Base-by-base conservation (phyloP, 2,888 invertebrate genomes). In the Parthenolecanium corni region DNA sequence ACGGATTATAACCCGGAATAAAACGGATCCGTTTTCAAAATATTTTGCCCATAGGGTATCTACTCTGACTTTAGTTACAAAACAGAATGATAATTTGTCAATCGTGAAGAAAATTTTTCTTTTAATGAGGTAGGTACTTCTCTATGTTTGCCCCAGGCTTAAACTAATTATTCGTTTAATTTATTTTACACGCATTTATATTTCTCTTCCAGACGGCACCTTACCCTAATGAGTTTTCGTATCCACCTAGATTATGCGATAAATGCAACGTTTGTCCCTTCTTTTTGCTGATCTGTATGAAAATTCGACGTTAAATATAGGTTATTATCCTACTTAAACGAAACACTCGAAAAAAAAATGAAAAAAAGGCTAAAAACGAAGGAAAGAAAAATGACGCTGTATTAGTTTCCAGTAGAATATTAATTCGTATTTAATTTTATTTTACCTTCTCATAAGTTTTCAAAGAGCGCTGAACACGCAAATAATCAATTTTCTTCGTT, bases 381-480 rank as follows among this genome's bases (percentile, higher is more conserved):
- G n/a, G n/a, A n/a, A n/a, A n/a, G n/a, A n/a, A 42, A 42, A 42
- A 42, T 16, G 3, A 42, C 16, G 3, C 16, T 42, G 3, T 42
- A 42, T 46, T 24, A 24, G 42, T 57, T 57, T 46, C 46, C 57
- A 46, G 46, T 44, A 2, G 57, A 42, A 46, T 57, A 57, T 57
- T 57, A 57, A 57, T 57, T 57, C 57, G 25, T 57, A 57, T 57
- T 57, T 57, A 57, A 57, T 57, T 57, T 57, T 46, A 24, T 47
- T 57, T 42, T 46, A 44, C 47, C 57, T 46, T 46, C 47, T 57
- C 57, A 44, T 57, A 42, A 42, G 44, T 54, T 52, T 57, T 25
- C 25, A 57, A 57, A 57, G 46, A 57, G 46, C 57, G 24, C 44
- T 57, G 44, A 57, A 31, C 57, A 57, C 57, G 57, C 57, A 44